A percentile compares a stretch with the other conserved stretches of the same genome.
These are phyloP conservation scores for Phymanthus crucifer DNA, from an alignment of 92 coral and sea anemone species.

Conservation along the genomic window DNA sequence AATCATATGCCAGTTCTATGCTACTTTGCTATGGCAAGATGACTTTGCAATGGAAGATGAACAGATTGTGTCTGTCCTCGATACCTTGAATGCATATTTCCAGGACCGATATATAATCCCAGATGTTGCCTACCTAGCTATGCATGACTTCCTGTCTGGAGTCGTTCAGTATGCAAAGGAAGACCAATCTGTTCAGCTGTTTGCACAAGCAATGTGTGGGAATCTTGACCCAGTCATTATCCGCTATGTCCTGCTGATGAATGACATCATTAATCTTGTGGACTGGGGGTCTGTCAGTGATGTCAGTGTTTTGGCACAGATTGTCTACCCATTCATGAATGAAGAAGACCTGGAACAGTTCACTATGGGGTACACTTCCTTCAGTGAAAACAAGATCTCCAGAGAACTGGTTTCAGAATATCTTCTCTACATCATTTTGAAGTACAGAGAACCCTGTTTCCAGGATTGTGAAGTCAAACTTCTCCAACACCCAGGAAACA, in stretches of 20 bases:
- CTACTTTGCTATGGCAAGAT: slow-evolving; percentile 82
- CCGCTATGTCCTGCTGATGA: slow-evolving; percentile 81
- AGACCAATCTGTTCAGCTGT: slow-evolving; percentile 73
- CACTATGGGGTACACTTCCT: slow-evolving; percentile 95
- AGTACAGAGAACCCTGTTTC: slow-evolving; percentile 93
- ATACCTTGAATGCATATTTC: slow-evolving; percentile 73
- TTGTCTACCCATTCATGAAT: slow-evolving; percentile 93
- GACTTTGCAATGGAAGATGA: slow-evolving; percentile 88
- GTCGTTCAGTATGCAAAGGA: slow-evolving; percentile 62
- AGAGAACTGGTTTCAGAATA: slow-evolving; percentile 81
- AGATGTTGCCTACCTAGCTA: slow-evolving; percentile 69
- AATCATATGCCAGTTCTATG: slow-evolving; percentile 76
- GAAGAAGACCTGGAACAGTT: slow-evolving; percentile 97
- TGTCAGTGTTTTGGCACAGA: slow-evolving; percentile 72
- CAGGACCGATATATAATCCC: slow-evolving; percentile 80
- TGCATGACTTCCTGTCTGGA: slow-evolving; percentile 87
- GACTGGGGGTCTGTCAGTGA: slow-evolving; percentile 85
- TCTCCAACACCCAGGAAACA: slow-evolving; percentile 73
- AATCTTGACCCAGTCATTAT: slow-evolving; percentile 86
- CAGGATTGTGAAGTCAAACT: slow-evolving; percentile 91
- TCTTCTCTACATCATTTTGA: slow-evolving; percentile 85
- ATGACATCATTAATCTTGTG: slow-evolving; percentile 80
- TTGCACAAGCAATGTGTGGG: slow-evolving; percentile 94
- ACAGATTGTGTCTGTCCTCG: slow-evolving; percentile 77
- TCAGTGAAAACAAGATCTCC: slow-evolving; percentile 95